Percentiles rank a stretch among this genome's conserved stretches.
phyloP scores from a whole-genome alignment of 2,113 vertebrate species.

The Anarhynchus alexandrinus region DNA sequence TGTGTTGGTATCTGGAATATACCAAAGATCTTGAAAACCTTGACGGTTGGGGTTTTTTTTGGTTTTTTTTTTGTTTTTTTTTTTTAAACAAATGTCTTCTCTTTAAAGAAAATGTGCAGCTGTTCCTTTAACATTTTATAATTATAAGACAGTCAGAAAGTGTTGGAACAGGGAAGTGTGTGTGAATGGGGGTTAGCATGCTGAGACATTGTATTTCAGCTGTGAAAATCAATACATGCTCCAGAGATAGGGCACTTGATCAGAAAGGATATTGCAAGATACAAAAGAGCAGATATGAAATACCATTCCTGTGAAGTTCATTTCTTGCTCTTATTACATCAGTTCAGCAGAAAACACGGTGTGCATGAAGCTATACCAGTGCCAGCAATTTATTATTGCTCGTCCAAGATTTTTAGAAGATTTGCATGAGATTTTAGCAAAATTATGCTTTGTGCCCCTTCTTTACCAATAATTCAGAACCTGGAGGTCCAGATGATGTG shows the following conservation, averaged over 20 bases:
- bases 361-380: neutral
- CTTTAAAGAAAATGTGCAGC: neutral
- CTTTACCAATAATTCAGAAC: neutral
- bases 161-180: constrained; percentile 18
- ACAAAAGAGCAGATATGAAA: constrained; percentile 66
- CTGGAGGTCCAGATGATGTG: neutral
- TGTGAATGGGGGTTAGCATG: constrained; percentile 20
- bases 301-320: constrained; percentile 62
- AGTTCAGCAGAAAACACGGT: constrained; percentile 22
- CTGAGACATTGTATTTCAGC: constrained; percentile 62
- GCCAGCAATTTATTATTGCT: neutral
- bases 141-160: constrained; percentile 36
- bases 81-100: neutral
- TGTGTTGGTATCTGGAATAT: neutral
- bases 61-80: no score
- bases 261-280: constrained; percentile 75
- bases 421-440: constrained; percentile 10
- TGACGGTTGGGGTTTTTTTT: neutral
- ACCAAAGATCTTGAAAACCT: neutral
- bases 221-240: constrained; percentile 70
- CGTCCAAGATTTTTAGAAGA: neutral
- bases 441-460: neutral
- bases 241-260: constrained; percentile 69
- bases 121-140: constrained; percentile 63
- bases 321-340: constrained; percentile 67